Evolutionary conservation across 2,888 invertebrate species (phyloP).

Genomic region (Trichogramma dendrolimi): DNA sequence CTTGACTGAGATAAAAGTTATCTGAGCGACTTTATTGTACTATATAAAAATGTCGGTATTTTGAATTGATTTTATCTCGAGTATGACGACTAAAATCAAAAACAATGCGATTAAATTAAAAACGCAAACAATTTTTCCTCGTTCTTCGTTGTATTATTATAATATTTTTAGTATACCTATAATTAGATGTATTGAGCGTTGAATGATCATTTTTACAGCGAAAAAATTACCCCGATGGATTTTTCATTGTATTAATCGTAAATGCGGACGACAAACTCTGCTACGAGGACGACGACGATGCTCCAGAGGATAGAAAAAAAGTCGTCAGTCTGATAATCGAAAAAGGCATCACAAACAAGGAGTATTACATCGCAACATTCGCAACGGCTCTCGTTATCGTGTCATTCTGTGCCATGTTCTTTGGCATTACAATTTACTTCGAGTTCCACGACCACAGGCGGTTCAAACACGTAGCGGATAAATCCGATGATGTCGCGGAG

Average conservation of each 20-base stretch:
- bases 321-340: constrained; percentile 55
- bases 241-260: constrained; percentile 71
- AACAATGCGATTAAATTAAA: too few relatives aligned
- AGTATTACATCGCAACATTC: constrained; percentile 66
- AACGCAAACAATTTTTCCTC: too few relatives aligned
- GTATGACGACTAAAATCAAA: too few relatives aligned
- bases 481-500: constrained; percentile 25
- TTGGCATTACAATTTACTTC: constrained; percentile 39
- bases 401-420: constrained; percentile 56
- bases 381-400: constrained; percentile 59
- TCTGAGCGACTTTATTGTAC: too few relatives aligned
- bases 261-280: constrained; percentile 55
- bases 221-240: constrained; percentile 63
- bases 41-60: too few relatives aligned
- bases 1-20: too few relatives aligned
- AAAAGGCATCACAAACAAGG: constrained; percentile 61
- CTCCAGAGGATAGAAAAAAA: constrained; percentile 48
- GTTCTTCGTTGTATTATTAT: too few relatives aligned
- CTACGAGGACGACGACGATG: constrained; percentile 35
- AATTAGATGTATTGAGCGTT: not conserved
- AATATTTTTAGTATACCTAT: not conserved
- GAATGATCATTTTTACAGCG: constrained; percentile 54
- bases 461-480: constrained; percentile 21
- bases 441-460: constrained; percentile 32
- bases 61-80: too few relatives aligned